Conservation (phyloP, 2,888 invertebrate species). For the Liodrosophila aerea region DNA sequence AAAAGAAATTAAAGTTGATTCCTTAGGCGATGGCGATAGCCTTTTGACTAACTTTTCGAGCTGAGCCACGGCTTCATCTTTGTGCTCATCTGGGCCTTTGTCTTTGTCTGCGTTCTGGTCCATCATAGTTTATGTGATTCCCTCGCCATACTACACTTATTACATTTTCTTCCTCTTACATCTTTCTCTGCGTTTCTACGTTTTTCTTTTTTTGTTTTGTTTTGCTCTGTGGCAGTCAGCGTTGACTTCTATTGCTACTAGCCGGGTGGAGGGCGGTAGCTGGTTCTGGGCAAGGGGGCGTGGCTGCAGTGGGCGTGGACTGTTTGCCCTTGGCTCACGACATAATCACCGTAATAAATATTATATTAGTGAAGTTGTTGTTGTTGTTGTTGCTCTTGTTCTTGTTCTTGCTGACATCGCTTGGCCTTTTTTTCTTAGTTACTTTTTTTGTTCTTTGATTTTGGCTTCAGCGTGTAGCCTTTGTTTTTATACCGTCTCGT, state of each 20-base stretch:
- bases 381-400: conserved; percentile 27
- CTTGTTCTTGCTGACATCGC: conserved; percentile 35
- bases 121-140: conserved; percentile 54
- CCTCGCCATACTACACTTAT: conserved; percentile 15
- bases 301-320: conserved; percentile 22
- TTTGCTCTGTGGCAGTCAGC: not conserved
- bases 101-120: conserved; percentile 25
- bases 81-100: not conserved
- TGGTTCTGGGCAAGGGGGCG: not conserved
- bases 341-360: conserved; percentile 67
- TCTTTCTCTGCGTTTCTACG: no score
- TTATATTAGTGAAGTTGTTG: conserved; percentile 60
- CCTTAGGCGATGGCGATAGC: conserved; percentile 41
- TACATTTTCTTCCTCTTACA: conserved; percentile 48
- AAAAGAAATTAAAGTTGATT: conserved; percentile 49
- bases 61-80: conserved; percentile 10
- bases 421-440: conserved; percentile 16
- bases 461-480: conserved; percentile 21
- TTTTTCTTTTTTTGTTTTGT: no score
- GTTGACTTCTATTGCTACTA: not conserved
- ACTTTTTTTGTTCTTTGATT: conserved; percentile 12
- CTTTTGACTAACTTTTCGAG: conserved; percentile 28
- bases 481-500: conserved; percentile 11
- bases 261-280: not conserved
- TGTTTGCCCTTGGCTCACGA: conserved; percentile 51